Evolutionary conservation across 2,888 invertebrate species (phyloP).

Genomic region (Hypercompe scribonia): DNA sequence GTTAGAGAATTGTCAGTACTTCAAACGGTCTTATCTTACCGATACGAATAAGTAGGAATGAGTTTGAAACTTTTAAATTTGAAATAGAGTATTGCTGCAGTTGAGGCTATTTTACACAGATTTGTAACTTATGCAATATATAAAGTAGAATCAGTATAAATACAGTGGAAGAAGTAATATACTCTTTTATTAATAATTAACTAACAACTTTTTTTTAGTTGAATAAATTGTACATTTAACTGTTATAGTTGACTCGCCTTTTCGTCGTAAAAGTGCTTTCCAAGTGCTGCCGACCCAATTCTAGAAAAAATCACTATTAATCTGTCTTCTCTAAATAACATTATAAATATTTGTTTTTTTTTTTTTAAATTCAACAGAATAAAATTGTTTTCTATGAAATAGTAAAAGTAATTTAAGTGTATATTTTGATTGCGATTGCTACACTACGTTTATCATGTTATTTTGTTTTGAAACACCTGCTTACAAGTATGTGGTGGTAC

Average conservation of each 20-base stretch:
- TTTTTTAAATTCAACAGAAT: background rate
- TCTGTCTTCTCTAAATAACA: background rate
- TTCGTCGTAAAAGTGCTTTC: background rate
- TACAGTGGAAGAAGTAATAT: no score
- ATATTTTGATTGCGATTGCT: background rate
- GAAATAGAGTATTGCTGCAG: slow-evolving; percentile 37
- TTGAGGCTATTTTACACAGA: slow-evolving; percentile 19
- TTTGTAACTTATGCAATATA: background rate
- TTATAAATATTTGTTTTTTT: background rate
- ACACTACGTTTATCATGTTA: background rate
- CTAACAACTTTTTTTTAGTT: no score
- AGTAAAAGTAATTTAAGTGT: background rate
- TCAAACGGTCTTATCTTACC: slow-evolving; percentile 10
- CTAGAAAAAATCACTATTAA: background rate
- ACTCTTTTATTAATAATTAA: no score
- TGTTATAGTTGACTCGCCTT: background rate
- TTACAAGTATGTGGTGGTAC: background rate
- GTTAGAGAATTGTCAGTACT: slow-evolving; percentile 31
- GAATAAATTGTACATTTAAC: no score
- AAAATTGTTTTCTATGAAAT: background rate
- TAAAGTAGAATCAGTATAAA: no score
- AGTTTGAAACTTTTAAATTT: slow-evolving; percentile 38
- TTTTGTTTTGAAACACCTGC: background rate
- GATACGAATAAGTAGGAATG: slow-evolving; percentile 27
- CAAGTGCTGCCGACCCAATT: background rate